phyloP scores from a whole-genome alignment of 2,888 invertebrate genomes.

The Eristalis arbustorum region DNA sequence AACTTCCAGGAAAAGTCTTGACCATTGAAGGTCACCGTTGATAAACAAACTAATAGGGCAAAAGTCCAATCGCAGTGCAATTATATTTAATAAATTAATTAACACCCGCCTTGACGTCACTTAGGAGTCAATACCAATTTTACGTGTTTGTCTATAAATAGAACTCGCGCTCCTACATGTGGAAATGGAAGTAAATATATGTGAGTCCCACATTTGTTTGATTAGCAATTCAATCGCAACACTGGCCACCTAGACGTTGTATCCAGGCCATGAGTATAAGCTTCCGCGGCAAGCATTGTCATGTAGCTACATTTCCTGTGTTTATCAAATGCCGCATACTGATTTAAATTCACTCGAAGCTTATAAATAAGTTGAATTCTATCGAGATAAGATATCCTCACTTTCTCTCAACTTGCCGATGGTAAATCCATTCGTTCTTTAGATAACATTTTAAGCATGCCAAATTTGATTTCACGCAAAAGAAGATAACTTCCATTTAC shows the following conservation, averaged over 20 bases:
- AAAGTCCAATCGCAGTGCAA: not conserved
- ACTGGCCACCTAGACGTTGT: not conserved
- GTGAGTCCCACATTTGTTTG: not conserved
- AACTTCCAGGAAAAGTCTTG: not conserved
- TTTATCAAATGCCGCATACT: not conserved
- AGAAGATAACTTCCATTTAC: not conserved
- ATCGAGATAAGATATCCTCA: slow-evolving; percentile 25
- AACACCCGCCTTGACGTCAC: not conserved
- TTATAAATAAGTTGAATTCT: not conserved
- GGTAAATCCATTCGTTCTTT: not conserved
- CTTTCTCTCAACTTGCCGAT: not conserved
- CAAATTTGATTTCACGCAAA: not conserved
- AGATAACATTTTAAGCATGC: not conserved
- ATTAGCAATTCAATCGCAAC: not conserved
- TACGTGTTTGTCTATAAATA: not conserved
- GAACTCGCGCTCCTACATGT: not conserved
- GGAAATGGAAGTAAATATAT: not conserved
- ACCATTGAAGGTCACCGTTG: not conserved
- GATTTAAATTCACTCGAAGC: not conserved
- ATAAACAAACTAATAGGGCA: not conserved
- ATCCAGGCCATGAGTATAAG: not conserved
- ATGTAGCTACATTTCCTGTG: not conserved
- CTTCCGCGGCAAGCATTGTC: not conserved
- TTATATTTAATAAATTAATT: not conserved
- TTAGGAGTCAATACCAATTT: not conserved